These are phyloP conservation scores for Drosophila insularis DNA, from an alignment of 1,140 invertebrate genomes.

Conservation along the genomic window DNA sequence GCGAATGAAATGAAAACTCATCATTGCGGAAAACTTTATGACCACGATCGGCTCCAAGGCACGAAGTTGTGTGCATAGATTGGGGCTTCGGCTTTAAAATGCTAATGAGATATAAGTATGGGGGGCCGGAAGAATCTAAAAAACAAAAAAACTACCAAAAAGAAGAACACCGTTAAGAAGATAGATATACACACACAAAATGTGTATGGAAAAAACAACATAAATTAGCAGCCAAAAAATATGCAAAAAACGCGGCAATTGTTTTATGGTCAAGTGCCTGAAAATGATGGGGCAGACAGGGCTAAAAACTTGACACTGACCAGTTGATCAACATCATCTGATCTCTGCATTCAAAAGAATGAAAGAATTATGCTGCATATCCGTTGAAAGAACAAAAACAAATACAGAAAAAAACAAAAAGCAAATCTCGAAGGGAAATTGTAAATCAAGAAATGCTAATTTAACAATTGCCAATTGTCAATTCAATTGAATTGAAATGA, in stretches of 20 bases:
- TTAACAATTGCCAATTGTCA: conserved; percentile 28
- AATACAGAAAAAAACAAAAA: conserved; percentile 2
- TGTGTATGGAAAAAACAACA: conserved; percentile 56
- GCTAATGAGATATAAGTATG: conserved; percentile 58
- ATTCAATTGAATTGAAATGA: conserved; percentile 29
- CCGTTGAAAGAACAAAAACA: conserved; percentile 37
- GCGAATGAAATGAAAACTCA: conserved; percentile 75
- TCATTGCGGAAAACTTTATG: conserved; percentile 70
- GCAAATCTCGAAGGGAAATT: conserved; percentile 62
- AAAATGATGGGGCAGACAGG: conserved; percentile 64
- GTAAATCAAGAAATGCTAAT: conserved; percentile 77
- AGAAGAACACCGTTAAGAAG: conserved; percentile 64
- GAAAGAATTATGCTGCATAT: conserved; percentile 76
- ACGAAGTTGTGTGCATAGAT: not conserved
- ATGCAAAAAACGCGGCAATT: conserved; percentile 54
- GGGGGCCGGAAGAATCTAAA: conserved; percentile 52
- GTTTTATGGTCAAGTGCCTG: conserved; percentile 77
- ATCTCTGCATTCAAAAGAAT: conserved; percentile 43
- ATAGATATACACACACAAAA: conserved; percentile 4
- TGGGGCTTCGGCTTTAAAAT: conserved; percentile 34
- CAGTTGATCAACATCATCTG: conserved; percentile 56
- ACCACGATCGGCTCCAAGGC: conserved; percentile 40
- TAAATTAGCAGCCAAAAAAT: conserved; percentile 30
- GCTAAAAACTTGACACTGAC: conserved; percentile 81
- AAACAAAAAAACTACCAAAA: conserved; percentile 20